A percentile compares a stretch with the other conserved stretches of the same genome.
Evolutionary conservation across 2,888 invertebrate genomes (phyloP).

Genomic region (Atrina japonica): DNA sequence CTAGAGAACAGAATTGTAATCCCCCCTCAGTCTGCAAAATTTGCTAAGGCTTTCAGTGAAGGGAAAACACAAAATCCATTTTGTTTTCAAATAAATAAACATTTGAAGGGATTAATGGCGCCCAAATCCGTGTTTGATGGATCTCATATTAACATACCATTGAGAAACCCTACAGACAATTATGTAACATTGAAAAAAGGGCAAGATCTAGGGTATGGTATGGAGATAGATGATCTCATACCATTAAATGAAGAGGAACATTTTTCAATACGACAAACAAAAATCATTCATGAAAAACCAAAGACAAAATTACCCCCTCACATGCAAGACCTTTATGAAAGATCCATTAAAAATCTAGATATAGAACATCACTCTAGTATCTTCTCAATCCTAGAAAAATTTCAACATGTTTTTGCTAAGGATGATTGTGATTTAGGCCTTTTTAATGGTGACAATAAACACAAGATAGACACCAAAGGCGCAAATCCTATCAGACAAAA

Average conservation of each 20-base stretch:
- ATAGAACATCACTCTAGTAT: too few relatives aligned
- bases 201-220: conserved; percentile 8
- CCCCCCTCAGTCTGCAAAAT: background rate
- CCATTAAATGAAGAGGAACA: background rate
- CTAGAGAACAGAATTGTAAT: conserved; percentile 2
- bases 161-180: conserved; percentile 1
- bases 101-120: background rate
- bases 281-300: too few relatives aligned
- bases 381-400: too few relatives aligned
- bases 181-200: conserved; percentile 12
- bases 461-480: too few relatives aligned
- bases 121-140: background rate
- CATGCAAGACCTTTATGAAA: too few relatives aligned
- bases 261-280: background rate
- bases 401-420: conserved; percentile 19
- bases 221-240: too few relatives aligned
- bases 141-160: background rate
- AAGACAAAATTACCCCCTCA: conserved; percentile 10
- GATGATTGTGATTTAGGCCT: background rate
- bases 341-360: conserved; percentile 11
- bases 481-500: too few relatives aligned
- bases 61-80: background rate
- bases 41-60: background rate
- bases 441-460: too few relatives aligned
- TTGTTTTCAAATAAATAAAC: background rate